Evolutionary conservation across 2,797 vertebrate genomes (phyloP).

Genomic region (Anguilla pacifica): DNA sequence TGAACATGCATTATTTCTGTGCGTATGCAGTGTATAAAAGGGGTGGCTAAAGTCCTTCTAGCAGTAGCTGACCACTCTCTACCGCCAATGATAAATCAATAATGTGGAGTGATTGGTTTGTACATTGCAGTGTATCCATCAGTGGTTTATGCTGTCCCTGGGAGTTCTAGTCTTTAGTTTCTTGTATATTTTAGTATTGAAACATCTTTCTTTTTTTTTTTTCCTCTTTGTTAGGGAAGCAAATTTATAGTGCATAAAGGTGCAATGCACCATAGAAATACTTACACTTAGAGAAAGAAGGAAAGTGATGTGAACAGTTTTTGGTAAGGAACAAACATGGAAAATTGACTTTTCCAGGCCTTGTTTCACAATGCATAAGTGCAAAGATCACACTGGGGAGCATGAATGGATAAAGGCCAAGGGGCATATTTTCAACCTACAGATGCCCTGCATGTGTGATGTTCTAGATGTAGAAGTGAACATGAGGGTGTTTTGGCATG

Average conservation of each 20-base stretch:
- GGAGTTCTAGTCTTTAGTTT: background rate
- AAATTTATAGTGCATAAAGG: background rate
- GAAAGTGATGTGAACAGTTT: too few relatives aligned
- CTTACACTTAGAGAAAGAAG: background rate
- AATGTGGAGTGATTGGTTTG: too few relatives aligned
- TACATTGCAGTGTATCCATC: background rate
- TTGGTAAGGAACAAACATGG: too few relatives aligned
- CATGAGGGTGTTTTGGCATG: background rate
- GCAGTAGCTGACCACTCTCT: too few relatives aligned
- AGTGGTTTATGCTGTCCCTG: background rate
- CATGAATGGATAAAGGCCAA: constrained; percentile 33
- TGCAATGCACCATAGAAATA: background rate
- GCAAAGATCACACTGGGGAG: constrained; percentile 39
- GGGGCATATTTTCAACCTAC: constrained; percentile 33
- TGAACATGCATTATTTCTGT: too few relatives aligned
- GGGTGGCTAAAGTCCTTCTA: too few relatives aligned
- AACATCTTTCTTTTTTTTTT: background rate
- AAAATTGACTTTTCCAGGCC: too few relatives aligned
- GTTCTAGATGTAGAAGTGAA: constrained; percentile 25
- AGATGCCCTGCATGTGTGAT: constrained; percentile 35
- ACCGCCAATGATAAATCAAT: too few relatives aligned
- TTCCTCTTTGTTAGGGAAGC: background rate
- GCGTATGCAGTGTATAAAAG: too few relatives aligned
- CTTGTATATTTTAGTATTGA: background rate
- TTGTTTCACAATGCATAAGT: constrained; percentile 3